These are phyloP conservation scores for Pempheris klunzingeri DNA, from an alignment of 2,797 vertebrate species.

Conservation along the genomic window DNA sequence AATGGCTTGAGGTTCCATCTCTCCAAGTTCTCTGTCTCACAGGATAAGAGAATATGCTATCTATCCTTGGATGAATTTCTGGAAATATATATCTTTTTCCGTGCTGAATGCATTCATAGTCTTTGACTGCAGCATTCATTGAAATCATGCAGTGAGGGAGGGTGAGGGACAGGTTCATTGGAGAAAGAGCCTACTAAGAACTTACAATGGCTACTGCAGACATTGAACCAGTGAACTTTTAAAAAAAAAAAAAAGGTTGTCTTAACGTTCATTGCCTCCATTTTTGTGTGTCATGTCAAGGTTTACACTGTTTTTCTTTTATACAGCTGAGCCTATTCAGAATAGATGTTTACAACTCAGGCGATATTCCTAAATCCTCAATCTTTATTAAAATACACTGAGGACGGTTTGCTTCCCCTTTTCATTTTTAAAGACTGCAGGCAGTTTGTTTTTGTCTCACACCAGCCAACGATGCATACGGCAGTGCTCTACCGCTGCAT, in stretches of 20 bases:
- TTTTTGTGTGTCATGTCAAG: background rate
- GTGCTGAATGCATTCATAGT: background rate
- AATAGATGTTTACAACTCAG: slow-evolving; percentile 1
- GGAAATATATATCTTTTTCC: background rate
- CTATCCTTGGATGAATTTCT: slow-evolving; percentile 11
- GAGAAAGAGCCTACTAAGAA: background rate
- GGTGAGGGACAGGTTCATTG: background rate
- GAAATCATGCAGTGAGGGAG: background rate
- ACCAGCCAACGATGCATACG: slow-evolving; percentile 27
- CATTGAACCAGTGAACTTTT: slow-evolving; percentile 18
- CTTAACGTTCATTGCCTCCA: background rate
- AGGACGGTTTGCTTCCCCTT: slow-evolving; percentile 19
- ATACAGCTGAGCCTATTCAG: background rate
- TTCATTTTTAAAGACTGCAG: slow-evolving; percentile 26
- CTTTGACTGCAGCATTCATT: background rate
- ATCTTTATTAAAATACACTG: slow-evolving; percentile 33
- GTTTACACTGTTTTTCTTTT: background rate
- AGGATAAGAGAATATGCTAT: slow-evolving; percentile 38
- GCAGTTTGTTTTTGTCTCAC: slow-evolving; percentile 53
- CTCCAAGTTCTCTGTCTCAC: too few relatives aligned
- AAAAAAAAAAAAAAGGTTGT: too few relatives aligned
- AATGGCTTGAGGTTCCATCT: slow-evolving; percentile 51
- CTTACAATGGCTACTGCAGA: background rate
- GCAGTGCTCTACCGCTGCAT: background rate
- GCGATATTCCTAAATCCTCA: slow-evolving; percentile 4